A percentile compares a stretch with the other conserved stretches of the same genome.
Evolutionary conservation across 37 sponge, comb jelly and placozoan genomes (phyloP).

Genomic region (Theonella swinhoei): DNA sequence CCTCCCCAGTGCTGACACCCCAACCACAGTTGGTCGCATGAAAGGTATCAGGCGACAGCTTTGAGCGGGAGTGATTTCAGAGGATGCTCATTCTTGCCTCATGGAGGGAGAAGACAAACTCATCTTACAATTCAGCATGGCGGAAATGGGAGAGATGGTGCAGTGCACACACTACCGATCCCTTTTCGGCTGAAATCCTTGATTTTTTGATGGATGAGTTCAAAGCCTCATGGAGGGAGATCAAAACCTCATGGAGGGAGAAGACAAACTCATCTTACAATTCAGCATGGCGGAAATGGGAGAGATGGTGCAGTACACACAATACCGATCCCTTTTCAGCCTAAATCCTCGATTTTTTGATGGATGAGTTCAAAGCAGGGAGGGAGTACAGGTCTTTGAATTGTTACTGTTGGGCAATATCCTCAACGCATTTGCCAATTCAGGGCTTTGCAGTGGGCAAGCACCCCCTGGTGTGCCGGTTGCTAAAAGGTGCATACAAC

Average conservation of each 20-base stretch:
- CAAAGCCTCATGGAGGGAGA: too few species aligned
- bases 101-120: slow-evolving; percentile 10
- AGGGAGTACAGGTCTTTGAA: slow-evolving; percentile 34
- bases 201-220: slow-evolving; percentile 13
- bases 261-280: background rate
- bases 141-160: slow-evolving; percentile 39
- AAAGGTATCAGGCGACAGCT: slow-evolving; percentile 18
- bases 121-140: slow-evolving; percentile 11
- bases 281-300: slow-evolving; percentile 24
- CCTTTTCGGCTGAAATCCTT: slow-evolving; percentile 11
- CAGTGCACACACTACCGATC: background rate
- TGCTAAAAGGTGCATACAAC: slow-evolving; percentile 39
- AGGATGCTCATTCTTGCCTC: slow-evolving; percentile 5
- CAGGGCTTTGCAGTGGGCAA: slow-evolving; percentile 34
- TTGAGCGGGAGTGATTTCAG: slow-evolving; percentile 12
- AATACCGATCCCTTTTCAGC: slow-evolving; percentile 15
- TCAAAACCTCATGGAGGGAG: slow-evolving; percentile 21
- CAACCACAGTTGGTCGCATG: slow-evolving; percentile 27
- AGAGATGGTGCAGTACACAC: slow-evolving; percentile 17
- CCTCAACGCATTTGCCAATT: slow-evolving; percentile 26
- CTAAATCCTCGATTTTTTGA: slow-evolving; percentile 8
- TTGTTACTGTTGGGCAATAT: slow-evolving; percentile 45
- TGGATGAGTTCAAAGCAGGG: slow-evolving; percentile 12
- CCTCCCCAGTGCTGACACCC: background rate
- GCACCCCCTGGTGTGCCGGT: slow-evolving; percentile 27